phyloP scores from a whole-genome alignment of 1,140 invertebrate genomes.

The Melitaea cinxia region DNA sequence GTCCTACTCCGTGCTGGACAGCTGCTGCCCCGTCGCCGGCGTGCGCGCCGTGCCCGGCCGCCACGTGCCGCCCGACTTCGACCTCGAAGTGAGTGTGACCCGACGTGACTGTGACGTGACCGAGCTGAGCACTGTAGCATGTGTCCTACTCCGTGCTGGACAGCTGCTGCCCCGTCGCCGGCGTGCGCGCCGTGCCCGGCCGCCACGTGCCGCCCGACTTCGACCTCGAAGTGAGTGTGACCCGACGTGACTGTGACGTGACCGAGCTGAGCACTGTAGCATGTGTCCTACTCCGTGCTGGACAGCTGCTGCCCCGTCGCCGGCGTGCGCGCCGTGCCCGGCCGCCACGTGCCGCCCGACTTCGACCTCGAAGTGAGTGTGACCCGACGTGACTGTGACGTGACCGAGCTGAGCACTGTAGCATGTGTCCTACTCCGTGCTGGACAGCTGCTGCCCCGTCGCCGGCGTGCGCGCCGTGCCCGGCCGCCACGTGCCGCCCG shows the following conservation, averaged over 20 bases:
- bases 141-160: constrained; percentile 80
- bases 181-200: constrained; percentile 70
- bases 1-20: constrained; percentile 81
- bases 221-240: constrained; percentile 50
- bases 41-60: constrained; percentile 70
- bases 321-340: constrained; percentile 67
- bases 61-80: constrained; percentile 73
- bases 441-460: constrained; percentile 80
- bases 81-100: constrained; percentile 49
- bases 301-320: constrained; percentile 80
- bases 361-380: constrained; percentile 53
- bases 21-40: constrained; percentile 75
- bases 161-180: constrained; percentile 75
- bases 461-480: constrained; percentile 67
- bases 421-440: constrained; percentile 81
- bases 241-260: background rate
- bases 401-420: too few relatives aligned
- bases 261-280: too few relatives aligned
- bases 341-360: constrained; percentile 75
- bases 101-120: background rate
- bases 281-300: constrained; percentile 81
- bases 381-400: background rate
- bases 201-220: constrained; percentile 74
- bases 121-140: too few relatives aligned
- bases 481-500: constrained; percentile 77